A percentile compares a stretch with the other conserved stretches of the same genome.
Evolutionary conservation across 2,888 invertebrate species (phyloP).

Genomic region (Drosophila eohydei): DNA sequence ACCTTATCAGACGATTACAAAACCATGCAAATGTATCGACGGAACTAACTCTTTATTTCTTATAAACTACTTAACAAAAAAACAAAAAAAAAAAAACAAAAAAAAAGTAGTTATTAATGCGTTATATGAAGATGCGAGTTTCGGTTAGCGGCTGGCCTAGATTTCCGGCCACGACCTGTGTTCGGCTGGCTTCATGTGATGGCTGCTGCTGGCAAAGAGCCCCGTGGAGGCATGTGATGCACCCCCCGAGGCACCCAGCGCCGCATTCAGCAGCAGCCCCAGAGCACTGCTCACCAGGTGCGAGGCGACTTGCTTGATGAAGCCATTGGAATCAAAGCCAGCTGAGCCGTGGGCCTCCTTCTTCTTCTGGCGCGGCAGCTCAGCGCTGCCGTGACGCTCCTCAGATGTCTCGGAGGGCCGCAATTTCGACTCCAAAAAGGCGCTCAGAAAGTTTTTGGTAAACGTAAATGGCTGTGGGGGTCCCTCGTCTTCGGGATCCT

Average conservation of each 20-base stretch:
- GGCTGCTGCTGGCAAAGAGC: constrained; percentile 51
- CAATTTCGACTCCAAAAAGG: constrained; percentile 81
- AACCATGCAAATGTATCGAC: background rate
- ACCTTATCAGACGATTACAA: background rate
- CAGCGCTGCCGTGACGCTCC: constrained; percentile 63
- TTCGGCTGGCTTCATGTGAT: constrained; percentile 50
- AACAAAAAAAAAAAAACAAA: constrained; percentile 9
- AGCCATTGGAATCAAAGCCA: constrained; percentile 81
- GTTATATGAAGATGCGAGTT: background rate
- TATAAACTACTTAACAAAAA: constrained; percentile 27
- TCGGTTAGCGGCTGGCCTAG: background rate
- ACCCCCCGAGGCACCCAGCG: constrained; percentile 83
- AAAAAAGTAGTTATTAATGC: background rate
- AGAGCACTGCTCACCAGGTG: constrained; percentile 82
- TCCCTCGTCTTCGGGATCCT: constrained; percentile 85
- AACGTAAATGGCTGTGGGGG: constrained; percentile 83
- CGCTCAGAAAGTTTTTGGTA: constrained; percentile 77
- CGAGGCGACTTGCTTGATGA: constrained; percentile 82
- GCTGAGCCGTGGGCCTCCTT: constrained; percentile 31
- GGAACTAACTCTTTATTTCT: constrained; percentile 30
- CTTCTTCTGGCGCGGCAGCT: constrained; percentile 39
- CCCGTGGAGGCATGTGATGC: constrained; percentile 81
- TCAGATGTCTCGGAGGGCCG: constrained; percentile 67
- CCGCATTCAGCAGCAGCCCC: constrained; percentile 81
- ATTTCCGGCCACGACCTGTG: constrained; percentile 22